Conservation (phyloP, 2,888 invertebrate species). For the Lochmaea capreae region DNA sequence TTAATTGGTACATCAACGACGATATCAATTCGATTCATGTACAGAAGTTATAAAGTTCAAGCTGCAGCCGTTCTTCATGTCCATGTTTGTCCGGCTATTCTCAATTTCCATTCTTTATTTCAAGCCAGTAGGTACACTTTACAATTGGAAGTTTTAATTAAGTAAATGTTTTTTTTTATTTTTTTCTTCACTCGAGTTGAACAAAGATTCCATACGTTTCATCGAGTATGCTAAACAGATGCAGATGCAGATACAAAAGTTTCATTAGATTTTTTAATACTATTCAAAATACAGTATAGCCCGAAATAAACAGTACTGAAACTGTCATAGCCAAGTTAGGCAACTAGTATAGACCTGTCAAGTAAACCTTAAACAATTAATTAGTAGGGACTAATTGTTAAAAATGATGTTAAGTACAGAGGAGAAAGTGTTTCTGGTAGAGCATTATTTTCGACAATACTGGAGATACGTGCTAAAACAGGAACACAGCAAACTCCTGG, state of each 20-base stretch:
- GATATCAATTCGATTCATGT: conserved; percentile 55
- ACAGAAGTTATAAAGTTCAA: conserved; percentile 53
- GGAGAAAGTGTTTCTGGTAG: too few species aligned
- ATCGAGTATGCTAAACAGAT: conserved; percentile 25
- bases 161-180: conserved; percentile 49
- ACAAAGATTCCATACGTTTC: conserved; percentile 53
- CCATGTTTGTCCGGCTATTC: conserved; percentile 56
- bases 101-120: conserved; percentile 55
- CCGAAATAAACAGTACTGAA: too few species aligned
- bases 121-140: conserved; percentile 49
- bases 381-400: too few species aligned
- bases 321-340: too few species aligned
- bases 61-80: conserved; percentile 48
- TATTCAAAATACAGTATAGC: not conserved
- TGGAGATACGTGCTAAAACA: too few species aligned
- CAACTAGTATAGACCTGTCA: too few species aligned
- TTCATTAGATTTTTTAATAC: not conserved
- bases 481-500: too few species aligned
- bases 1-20: conserved; percentile 53
- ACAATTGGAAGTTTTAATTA: conserved; percentile 56
- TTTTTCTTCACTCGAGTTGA: conserved; percentile 27
- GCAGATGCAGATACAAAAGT: conserved; percentile 2
- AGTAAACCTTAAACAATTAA: too few species aligned
- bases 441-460: too few species aligned
- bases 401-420: too few species aligned